A percentile compares a stretch with the other conserved stretches of the same genome.
Evolutionary conservation across 2,888 invertebrate species (phyloP).

Genomic region (Lepetodrilus schrolli): DNA sequence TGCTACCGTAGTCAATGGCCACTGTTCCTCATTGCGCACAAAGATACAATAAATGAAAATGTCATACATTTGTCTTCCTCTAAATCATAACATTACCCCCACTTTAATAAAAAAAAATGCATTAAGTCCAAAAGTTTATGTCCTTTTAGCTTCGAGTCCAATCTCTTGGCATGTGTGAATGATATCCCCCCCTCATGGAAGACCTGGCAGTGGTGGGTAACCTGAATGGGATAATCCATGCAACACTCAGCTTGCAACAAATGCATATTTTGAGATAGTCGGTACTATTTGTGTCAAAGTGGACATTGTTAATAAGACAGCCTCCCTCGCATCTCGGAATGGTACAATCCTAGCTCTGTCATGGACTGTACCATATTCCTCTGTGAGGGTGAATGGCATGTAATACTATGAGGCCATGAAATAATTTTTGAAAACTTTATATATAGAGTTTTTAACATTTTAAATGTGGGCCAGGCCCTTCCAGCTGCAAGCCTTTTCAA

Average conservation of each 20-base stretch:
- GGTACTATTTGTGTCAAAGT: not conserved
- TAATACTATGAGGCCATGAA: constrained; percentile 18
- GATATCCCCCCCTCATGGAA: no score
- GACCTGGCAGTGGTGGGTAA: not conserved
- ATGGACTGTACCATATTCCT: not conserved
- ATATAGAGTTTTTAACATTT: constrained; percentile 29
- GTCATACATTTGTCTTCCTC: no score
- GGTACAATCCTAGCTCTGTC: not conserved
- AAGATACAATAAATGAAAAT: no score
- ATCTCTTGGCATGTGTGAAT: no score
- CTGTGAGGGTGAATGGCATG: not conserved
- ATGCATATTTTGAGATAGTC: constrained; percentile 27
- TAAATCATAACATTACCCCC: no score
- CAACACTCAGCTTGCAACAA: constrained; percentile 25
- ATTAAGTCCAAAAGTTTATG: no score
- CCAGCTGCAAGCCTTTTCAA: constrained; percentile 30
- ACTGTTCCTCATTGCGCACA: no score
- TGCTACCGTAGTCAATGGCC: no score
- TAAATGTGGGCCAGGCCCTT: constrained; percentile 26
- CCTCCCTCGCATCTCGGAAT: not conserved
- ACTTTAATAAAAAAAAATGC: no score
- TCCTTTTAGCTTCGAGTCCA: no score
- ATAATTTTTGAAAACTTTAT: constrained; percentile 24
- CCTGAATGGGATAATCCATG: constrained; percentile 3
- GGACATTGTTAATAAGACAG: constrained; percentile 2